A percentile compares a stretch with the other conserved stretches of the same genome.
These are phyloP conservation scores for Pampus argenteus DNA, from an alignment of 2,797 vertebrate species.

Conservation along the genomic window DNA sequence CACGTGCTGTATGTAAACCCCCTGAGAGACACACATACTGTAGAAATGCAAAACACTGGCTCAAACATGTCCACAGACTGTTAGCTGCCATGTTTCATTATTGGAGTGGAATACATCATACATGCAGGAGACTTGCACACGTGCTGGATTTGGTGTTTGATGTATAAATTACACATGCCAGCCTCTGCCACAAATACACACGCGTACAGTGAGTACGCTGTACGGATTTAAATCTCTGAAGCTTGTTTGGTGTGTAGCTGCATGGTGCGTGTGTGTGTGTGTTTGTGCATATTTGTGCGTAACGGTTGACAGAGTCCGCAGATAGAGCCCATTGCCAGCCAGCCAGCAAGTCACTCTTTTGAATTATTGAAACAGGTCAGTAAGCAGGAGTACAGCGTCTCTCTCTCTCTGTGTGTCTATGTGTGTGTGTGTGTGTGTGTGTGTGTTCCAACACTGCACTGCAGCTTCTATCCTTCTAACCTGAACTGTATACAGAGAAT, in stretches of 20 bases:
- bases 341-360: slow-evolving; percentile 57
- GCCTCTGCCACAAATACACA: background rate
- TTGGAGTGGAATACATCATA: background rate
- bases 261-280: slow-evolving; percentile 9
- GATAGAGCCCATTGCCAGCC: slow-evolving; percentile 51
- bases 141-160: background rate
- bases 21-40: background rate
- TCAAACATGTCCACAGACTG: background rate
- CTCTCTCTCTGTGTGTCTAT: slow-evolving; percentile 16
- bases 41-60: slow-evolving; percentile 1
- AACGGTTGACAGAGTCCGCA: slow-evolving; percentile 43
- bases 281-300: slow-evolving; percentile 19
- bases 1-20: background rate
- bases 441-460: slow-evolving; percentile 6
- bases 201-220: background rate
- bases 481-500: slow-evolving; percentile 20
- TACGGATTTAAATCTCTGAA: slow-evolving; percentile 18
- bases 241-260: slow-evolving; percentile 12
- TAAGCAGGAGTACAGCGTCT: slow-evolving; percentile 52
- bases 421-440: slow-evolving; percentile 1
- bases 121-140: background rate
- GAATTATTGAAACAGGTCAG: slow-evolving; percentile 77
- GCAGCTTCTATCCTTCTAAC: slow-evolving; percentile 36
- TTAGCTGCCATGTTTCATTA: background rate
- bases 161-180: background rate